phyloP scores from a whole-genome alignment of 2,113 vertebrate genomes.

The Eublepharis macularius region DNA sequence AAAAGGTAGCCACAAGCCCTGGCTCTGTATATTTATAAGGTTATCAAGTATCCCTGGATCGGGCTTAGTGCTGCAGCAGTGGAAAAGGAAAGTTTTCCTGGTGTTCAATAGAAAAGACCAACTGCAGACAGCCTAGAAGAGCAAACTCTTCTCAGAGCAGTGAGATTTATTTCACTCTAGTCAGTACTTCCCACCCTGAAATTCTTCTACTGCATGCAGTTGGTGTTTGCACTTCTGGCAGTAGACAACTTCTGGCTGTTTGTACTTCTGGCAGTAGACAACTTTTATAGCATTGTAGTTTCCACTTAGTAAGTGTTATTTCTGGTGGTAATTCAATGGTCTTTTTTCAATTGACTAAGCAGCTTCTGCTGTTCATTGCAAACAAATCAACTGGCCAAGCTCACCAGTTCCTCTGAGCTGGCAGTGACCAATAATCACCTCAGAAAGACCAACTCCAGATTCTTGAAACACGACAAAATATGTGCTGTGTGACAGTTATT shows the following conservation, averaged over 20 bases:
- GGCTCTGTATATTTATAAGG: background rate
- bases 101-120: background rate
- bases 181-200: background rate
- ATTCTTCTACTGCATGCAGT: background rate
- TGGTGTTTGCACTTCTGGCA: conserved; percentile 45
- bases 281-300: conserved; percentile 41
- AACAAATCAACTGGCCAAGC: background rate
- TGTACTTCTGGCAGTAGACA: conserved; percentile 37
- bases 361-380: background rate
- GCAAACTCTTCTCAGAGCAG: background rate
- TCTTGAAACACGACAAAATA: background rate
- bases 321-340: conserved; percentile 8
- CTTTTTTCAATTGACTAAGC: conserved; percentile 1
- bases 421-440: background rate
- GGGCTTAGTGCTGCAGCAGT: background rate
- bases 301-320: conserved; percentile 31
- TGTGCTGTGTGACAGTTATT: background rate
- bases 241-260: background rate
- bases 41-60: background rate
- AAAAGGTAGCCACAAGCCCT: no score
- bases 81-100: background rate
- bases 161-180: background rate
- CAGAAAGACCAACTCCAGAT: no score
- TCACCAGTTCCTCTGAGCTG: background rate
- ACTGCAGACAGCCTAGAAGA: background rate